Base-by-base conservation (phyloP, 92 coral and sea anemone genomes). In the Diadumene lineata region DNA sequence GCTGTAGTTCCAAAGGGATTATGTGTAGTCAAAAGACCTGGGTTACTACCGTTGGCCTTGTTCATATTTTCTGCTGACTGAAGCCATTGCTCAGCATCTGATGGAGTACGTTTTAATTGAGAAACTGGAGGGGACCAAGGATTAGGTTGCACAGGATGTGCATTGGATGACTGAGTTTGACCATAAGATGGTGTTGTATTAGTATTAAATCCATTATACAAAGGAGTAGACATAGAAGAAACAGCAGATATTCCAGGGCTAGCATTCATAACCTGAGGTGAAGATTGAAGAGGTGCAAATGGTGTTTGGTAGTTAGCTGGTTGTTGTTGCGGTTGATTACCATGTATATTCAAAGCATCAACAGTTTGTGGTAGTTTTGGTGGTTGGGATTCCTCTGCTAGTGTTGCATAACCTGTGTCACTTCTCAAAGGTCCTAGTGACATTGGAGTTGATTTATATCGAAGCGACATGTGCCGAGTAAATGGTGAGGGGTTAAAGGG, bases 381-480 rank as follows among this genome's bases (percentile, higher is more conserved):
- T 69, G 84, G 86, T 32, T 91, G 80, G 25, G 94, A 70, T 43
- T 96, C 99, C 62, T 96, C 99, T n/a, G 82, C 43, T 17, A 96
- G 79, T 21, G 94, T 86, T 79, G 86, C 96, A 70, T 96, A 96
- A 11, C 93, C 97, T 76, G 66, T 89, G 23, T 15, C 24, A 4
- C 85, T 92, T 70, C 82, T 87, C 64, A 96, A 77, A 0, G 99
- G 99, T 57, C 86, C 87, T 17, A 92, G 85, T 0, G 97, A 89
- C 82, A 96, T 75, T 7, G 99, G 99, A 43, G 94, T 93, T 0
- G 99, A 96, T 30, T 97, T 90, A 56, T 96, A 96, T 53, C 99
- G 70, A 56, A 96, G 86, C 11, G 99, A 96, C 89, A 86, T 96
- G 76, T 96, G 99, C 8, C 99, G 88, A 32, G 99, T 96, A 70